Base-by-base conservation (phyloP, 2,888 invertebrate genomes). In the Temnothorax unifasciatus region DNA sequence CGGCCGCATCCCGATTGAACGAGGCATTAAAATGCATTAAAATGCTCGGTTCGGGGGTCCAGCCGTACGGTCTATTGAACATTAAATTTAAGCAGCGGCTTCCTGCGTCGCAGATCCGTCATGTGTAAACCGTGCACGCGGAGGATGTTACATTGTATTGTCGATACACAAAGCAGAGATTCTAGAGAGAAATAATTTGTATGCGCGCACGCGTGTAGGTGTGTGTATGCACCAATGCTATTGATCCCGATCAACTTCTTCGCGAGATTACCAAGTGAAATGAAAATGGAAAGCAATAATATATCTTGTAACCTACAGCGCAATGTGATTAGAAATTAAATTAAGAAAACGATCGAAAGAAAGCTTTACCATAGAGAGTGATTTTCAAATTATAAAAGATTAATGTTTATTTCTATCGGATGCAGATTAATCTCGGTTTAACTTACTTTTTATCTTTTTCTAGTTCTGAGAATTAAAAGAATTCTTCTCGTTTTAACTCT, bases 41-140 rank as follows among this genome's bases (percentile, higher is more conserved):
- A 84, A 79, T 82, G 79, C 76, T 66, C 63, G 84, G 87, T 90
- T 90, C 63, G 88, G 89, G 84, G 87, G 83, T 85, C 86, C 86
- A 66, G 66, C 63, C 64, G 76, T 77, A 84, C 89, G 88, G 86
- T 90, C 90, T 90, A 92, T 91, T 86, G 89, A 87, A 87, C 92
- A 90, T 92, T 90, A 90, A 89, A 92, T 92, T 92, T 92, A 92
- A 92, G 88, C 91, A 89, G 89, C 89, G 63, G 84, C 90, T 91
- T 92, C 92, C 92, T 92, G 92, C 86, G 29, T 38, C 82, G 87
- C 83, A 76, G 85, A 83, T 88, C 82, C 86, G 81, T 81, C 83
- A 79, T 71, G 74, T 83, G 63, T 57, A 64, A 87, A 82, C 29
- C 25, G 25, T 8, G 41, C 13, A 57, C 9, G 29, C 9, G 29